A percentile compares a stretch with the other conserved stretches of the same genome.
Conservation (phyloP, 1,140 invertebrate genomes). For the Solen grandis region DNA sequence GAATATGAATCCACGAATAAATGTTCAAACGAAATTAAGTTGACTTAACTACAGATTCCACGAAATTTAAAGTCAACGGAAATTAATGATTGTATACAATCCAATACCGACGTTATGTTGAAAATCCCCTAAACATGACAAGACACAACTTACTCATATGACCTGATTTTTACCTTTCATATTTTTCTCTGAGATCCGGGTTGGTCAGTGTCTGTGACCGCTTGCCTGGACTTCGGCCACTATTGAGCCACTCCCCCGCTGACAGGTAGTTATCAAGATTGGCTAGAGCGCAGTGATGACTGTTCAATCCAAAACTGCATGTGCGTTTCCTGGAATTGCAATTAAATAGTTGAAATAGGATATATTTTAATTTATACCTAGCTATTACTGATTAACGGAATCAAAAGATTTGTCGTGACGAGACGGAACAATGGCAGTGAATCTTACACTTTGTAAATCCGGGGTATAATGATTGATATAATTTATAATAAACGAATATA, state of each 20-base stretch:
- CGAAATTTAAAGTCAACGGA: no score
- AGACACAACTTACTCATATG: no score
- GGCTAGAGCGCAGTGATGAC: conserved; percentile 41
- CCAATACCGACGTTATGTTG: no score
- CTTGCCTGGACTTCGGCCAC: conserved; percentile 40
- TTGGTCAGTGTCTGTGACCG: conserved; percentile 4
- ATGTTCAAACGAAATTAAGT: no score
- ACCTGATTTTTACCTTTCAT: not conserved
- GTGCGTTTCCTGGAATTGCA: conserved; percentile 47
- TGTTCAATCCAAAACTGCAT: conserved; percentile 48
- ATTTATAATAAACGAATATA: not conserved
- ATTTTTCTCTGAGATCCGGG: conserved; percentile 1
- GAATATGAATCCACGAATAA: no score
- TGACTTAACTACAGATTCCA: no score
- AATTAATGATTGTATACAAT: no score
- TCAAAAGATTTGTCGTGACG: not conserved
- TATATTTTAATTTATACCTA: no score
- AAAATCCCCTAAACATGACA: no score
- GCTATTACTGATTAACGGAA: not conserved
- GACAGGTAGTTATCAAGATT: conserved; percentile 17
- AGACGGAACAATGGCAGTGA: not conserved
- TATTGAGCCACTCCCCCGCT: conserved; percentile 39
- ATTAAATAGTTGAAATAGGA: no score
- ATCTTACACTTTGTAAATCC: not conserved
- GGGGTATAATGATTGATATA: not conserved